phyloP scores from a whole-genome alignment of 2,113 vertebrate species.

The Eurystomus gularis region DNA sequence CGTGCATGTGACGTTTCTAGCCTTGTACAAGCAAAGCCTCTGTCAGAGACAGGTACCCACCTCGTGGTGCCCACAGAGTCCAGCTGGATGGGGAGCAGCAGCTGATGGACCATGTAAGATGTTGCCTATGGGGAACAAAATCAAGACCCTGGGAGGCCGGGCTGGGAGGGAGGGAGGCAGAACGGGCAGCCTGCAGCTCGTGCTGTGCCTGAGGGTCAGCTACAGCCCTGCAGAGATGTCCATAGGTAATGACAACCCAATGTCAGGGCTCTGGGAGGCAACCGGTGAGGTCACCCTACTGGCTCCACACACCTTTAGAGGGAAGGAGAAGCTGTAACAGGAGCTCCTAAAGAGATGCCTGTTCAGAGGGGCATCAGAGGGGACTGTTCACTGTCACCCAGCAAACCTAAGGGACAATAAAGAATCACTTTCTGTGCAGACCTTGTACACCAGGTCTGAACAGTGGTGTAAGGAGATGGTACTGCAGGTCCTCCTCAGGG shows the following conservation, averaged over 20 bases:
- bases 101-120: background rate
- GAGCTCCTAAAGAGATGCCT: background rate
- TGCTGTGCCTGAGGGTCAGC: background rate
- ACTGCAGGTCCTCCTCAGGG: background rate
- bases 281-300: background rate
- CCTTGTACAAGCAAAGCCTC: rapidly evolving
- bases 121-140: background rate
- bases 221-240: background rate
- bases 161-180: background rate
- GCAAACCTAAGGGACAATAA: background rate
- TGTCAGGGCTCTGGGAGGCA: background rate
- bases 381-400: background rate
- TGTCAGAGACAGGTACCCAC: background rate
- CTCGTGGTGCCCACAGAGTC: background rate
- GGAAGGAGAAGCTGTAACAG: background rate
- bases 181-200: background rate
- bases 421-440: background rate
- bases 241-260: background rate
- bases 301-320: background rate
- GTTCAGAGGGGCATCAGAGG: background rate
- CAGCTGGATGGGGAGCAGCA: background rate
- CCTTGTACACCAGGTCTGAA: background rate
- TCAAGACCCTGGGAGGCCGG: background rate
- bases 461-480: background rate
- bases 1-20: rapidly evolving